Conservation (phyloP, 2,797 vertebrate species). For the Bradypodion pumilum region DNA sequence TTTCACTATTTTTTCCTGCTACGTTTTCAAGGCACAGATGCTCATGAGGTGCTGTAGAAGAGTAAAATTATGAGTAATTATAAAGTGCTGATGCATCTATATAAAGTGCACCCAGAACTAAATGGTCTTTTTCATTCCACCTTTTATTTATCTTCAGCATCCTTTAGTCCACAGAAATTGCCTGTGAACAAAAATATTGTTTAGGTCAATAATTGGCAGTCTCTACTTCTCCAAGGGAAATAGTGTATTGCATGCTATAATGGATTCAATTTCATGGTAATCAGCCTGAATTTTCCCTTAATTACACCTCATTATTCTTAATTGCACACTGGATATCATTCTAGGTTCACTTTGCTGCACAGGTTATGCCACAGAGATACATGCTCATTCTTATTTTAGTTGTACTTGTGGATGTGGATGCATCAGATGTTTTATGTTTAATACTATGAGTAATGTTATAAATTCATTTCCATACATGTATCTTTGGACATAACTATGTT, state of each 20-base stretch:
- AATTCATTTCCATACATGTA: not conserved
- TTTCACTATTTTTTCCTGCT: not conserved
- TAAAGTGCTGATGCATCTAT: not conserved
- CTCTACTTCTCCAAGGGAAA: constrained; percentile 4
- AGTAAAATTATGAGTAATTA: not conserved
- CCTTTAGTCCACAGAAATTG: not conserved
- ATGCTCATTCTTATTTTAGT: not conserved
- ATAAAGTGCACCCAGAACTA: not conserved
- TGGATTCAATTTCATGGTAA: constrained; percentile 33
- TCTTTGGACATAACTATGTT: not conserved
- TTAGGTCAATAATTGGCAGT: not conserved
- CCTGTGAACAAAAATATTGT: not conserved
- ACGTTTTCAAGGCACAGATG: not conserved
- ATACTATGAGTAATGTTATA: not conserved
- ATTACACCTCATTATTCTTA: constrained; percentile 31
- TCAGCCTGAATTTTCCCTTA: constrained; percentile 13
- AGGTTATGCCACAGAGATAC: constrained; percentile 12
- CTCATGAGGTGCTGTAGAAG: no score
- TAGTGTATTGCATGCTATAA: not conserved
- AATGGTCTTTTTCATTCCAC: not conserved
- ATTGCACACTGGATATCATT: constrained; percentile 11
- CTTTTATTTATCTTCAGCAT: not conserved
- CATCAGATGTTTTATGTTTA: not conserved
- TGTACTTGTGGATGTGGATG: not conserved
- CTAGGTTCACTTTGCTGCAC: not conserved